phyloP scores from a whole-genome alignment of 2,113 vertebrate species.

The Ophiodon elongatus region DNA sequence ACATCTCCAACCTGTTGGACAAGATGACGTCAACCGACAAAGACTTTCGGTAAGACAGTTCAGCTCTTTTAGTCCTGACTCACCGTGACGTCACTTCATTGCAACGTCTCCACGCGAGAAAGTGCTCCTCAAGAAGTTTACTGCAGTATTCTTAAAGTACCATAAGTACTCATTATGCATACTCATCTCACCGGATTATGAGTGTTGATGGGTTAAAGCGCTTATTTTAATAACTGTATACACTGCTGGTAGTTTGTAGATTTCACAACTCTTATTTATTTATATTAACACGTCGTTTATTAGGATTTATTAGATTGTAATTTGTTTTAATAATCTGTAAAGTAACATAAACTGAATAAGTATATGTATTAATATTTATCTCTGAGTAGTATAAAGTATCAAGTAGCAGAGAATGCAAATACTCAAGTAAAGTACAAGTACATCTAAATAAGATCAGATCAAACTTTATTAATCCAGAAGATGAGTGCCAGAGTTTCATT shows the following conservation, averaged over 20 bases:
- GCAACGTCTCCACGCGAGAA: too few species aligned
- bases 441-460: too few species aligned
- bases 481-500: too few species aligned
- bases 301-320: background rate
- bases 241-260: background rate
- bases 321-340: background rate
- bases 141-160: too few species aligned
- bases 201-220: background rate
- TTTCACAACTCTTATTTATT: background rate
- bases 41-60: constrained; percentile 89
- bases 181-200: background rate
- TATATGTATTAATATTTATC: too few species aligned
- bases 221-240: background rate
- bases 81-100: too few species aligned
- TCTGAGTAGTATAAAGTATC: too few species aligned
- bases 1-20: constrained; percentile 92
- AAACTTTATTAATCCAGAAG: too few species aligned
- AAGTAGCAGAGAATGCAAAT: too few species aligned
- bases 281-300: background rate
- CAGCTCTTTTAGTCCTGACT: constrained; percentile 20
- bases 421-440: too few species aligned
- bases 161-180: background rate
- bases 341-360: too few species aligned
- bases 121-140: too few species aligned
- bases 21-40: constrained; percentile 96